Evolutionary conservation across 1,140 invertebrate genomes (phyloP), one percentile per base, ranked within the genome.

Genomic region (Euura lappo): DNA sequence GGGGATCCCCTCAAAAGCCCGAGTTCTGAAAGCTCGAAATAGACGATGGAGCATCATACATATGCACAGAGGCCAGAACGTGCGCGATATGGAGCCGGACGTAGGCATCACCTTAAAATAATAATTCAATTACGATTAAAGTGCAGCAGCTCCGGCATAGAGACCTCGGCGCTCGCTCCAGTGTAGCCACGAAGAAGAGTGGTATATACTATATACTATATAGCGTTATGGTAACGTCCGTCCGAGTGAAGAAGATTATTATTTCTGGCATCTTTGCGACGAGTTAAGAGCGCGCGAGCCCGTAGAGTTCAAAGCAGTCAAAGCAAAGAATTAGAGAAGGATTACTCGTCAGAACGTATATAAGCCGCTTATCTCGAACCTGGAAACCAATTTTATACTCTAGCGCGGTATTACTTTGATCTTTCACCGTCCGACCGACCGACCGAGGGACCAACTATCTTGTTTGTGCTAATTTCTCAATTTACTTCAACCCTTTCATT

Each of bases 361-460:
- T 80, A 81, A 81, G 79, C 80, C 65, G 79, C 80, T 81, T 81
- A 81, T 81, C 80, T 71, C 75, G 80, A 80, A 78, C 44, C 77
- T 76, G 72, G 76, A 78, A 79, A 78, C 78, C 80, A 81, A 81
- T 81, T 79, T 78, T 60, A 60, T 60, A 60, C 51, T n/a, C 51
- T 60, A 28, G 28, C 28, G 28, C 6, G 8, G 51, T 28, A 28
- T 28, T 60, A n/a, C 51, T 60, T 60, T 60, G 51, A 60, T 60
- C 51, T 60, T n/a, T 8, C 51, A 60, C 51, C 51, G 10, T 60
- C 51, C 28, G 28, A 28, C 28, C 28, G 28, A 28, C 28, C 28
- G 28, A 28, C 28, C 28, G 28, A 28, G 28, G 28, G 28, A 28
- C 28, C 28, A 28, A 28, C 28, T 28, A 28, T 28, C 28, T 28